Conservation (phyloP, 2,113 vertebrate genomes). For the Dolichallabes microphthalmus region DNA sequence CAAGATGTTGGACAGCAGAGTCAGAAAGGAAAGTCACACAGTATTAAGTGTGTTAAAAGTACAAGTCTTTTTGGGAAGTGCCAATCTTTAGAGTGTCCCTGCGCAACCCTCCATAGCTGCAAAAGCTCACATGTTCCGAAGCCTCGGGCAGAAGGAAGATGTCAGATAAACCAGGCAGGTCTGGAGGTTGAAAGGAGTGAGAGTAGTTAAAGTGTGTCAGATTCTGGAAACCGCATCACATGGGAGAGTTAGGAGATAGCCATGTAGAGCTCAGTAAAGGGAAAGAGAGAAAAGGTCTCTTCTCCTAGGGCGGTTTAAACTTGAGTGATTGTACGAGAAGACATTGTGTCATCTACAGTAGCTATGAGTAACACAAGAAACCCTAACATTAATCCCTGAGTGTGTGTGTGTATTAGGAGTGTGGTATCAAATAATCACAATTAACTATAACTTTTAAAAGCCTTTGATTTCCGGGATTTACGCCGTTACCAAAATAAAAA, state of each 20-base stretch:
- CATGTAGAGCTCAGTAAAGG: neutral
- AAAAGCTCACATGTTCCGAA: neutral
- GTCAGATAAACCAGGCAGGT: neutral
- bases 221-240: neutral
- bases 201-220: neutral
- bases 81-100: neutral
- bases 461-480: neutral
- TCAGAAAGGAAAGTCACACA: neutral
- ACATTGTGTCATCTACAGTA: neutral
- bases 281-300: neutral
- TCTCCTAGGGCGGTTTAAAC: neutral
- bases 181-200: neutral
- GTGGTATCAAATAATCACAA: no score
- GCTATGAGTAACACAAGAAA: neutral
- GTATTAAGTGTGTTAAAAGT: neutral
- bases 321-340: neutral
- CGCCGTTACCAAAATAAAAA: neutral
- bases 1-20: neutral
- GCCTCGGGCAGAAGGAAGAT: neutral
- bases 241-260: neutral
- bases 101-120: neutral
- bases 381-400: neutral
- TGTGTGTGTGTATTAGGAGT: neutral
- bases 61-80: neutral
- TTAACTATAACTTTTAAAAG: no score